These are phyloP conservation scores for Lithobates sylvaticus DNA, from an alignment of 2,797 vertebrate genomes.

Conservation along the genomic window DNA sequence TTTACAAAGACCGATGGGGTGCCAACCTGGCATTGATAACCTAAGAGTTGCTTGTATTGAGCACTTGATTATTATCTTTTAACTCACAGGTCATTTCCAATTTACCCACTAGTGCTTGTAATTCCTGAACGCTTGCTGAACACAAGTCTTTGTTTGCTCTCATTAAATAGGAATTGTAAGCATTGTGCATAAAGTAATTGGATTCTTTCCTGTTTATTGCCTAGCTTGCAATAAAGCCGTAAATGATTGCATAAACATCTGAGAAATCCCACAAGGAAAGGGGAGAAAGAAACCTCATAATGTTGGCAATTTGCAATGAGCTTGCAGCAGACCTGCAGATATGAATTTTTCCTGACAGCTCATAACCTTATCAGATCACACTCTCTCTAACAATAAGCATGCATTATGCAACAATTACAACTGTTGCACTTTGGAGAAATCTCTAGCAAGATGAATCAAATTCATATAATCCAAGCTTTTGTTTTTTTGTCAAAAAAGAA, in stretches of 20 bases:
- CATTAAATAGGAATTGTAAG: conserved; percentile 72
- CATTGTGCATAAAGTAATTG: conserved; percentile 75
- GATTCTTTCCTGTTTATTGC: conserved; percentile 72
- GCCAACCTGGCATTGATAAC: neutral
- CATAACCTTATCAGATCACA: conserved; percentile 58
- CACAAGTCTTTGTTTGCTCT: conserved; percentile 68
- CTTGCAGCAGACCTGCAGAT: conserved; percentile 64
- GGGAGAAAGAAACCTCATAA: conserved; percentile 52
- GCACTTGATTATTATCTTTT: conserved; percentile 58
- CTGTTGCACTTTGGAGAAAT: conserved; percentile 53
- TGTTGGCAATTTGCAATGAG: conserved; percentile 67
- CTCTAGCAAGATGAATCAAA: conserved; percentile 28
- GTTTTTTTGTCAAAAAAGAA: conserved; percentile 14
- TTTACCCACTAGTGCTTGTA: conserved; percentile 67
- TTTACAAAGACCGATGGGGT: neutral
- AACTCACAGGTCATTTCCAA: conserved; percentile 71
- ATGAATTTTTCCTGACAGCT: conserved; percentile 64
- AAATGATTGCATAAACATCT: conserved; percentile 71
- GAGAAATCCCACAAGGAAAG: conserved; percentile 67
- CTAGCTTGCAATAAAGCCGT: conserved; percentile 71
- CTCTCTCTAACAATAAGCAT: conserved; percentile 61
- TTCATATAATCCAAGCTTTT: conserved; percentile 41
- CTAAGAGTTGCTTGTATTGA: conserved; percentile 28
- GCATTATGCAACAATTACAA: conserved; percentile 64
- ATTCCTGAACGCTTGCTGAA: conserved; percentile 64